These are phyloP conservation scores for Opisthograptis luteolata DNA, from an alignment of 2,888 invertebrate species.

Conservation along the genomic window DNA sequence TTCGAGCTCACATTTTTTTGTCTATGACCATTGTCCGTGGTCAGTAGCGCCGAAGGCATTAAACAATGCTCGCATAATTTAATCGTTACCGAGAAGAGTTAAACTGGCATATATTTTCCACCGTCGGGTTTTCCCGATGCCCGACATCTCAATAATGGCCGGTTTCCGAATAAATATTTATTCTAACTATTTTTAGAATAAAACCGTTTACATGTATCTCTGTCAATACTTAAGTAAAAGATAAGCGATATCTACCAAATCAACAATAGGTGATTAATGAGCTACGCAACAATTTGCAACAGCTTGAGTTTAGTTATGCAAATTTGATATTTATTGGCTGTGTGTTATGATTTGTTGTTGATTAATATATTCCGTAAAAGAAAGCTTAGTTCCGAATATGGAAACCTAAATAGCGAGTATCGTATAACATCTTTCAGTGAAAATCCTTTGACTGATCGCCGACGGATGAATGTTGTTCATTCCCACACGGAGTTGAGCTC, in stretches of 20 bases:
- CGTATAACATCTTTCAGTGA: conserved; percentile 74
- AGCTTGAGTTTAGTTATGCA: conserved; percentile 23
- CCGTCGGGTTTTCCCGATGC: conserved; percentile 65
- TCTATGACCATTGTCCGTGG: conserved; percentile 56
- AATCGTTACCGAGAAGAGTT: conserved; percentile 67
- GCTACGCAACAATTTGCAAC: conserved; percentile 17
- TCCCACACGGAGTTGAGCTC: conserved; percentile 70
- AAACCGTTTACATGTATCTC: conserved; percentile 17
- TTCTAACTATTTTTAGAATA: conserved; percentile 29
- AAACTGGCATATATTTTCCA: conserved; percentile 51
- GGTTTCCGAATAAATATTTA: conserved; percentile 43
- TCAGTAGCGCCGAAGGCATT: conserved; percentile 55
- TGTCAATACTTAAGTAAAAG: conserved; percentile 24
- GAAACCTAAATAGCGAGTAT: conserved; percentile 57
- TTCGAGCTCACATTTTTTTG: conserved; percentile 47
- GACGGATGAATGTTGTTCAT: conserved; percentile 74
- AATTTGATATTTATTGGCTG: conserved; percentile 19
- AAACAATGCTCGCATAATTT: conserved; percentile 65
- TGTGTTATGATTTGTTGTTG: conserved; percentile 20
- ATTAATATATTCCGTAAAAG: conserved; percentile 33
- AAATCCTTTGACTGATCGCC: conserved; percentile 72
- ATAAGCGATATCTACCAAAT: conserved; percentile 25
- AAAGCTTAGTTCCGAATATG: conserved; percentile 46
- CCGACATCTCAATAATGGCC: conserved; percentile 45
- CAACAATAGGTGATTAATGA: conserved; percentile 25